Conservation (phyloP, 2,888 invertebrate genomes). For the Zele albiditarsus region DNA sequence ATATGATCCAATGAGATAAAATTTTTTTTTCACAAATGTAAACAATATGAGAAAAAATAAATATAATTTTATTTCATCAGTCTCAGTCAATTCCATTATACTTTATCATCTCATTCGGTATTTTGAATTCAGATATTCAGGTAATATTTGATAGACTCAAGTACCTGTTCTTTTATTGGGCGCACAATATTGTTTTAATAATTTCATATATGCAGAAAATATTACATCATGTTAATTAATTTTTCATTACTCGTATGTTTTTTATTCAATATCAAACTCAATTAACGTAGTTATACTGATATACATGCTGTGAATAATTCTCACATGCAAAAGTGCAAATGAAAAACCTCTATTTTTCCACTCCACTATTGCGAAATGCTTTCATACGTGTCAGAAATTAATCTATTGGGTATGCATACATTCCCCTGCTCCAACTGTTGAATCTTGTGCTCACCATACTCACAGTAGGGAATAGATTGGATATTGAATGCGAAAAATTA, state of each 20-base stretch:
- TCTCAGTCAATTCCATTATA: too few relatives aligned
- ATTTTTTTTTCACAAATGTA: too few relatives aligned
- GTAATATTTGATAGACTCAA: too few relatives aligned
- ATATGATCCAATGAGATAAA: too few relatives aligned
- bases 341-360: not conserved
- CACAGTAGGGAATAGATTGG: constrained; percentile 32
- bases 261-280: not conserved
- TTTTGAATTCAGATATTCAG: too few relatives aligned
- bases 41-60: too few relatives aligned
- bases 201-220: not conserved
- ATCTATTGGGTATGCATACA: not conserved
- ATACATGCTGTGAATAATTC: not conserved
- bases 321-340: not conserved
- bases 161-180: too few relatives aligned
- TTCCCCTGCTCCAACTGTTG: not conserved
- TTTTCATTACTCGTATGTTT: not conserved
- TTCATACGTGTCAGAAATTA: not conserved
- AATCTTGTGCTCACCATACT: not conserved
- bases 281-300: not conserved
- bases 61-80: too few relatives aligned
- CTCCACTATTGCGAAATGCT: not conserved
- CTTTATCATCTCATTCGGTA: too few relatives aligned
- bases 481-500: constrained; percentile 22
- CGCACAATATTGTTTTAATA: too few relatives aligned
- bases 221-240: not conserved